Evolutionary conservation across 2,797 vertebrate species (phyloP), one percentile per base, ranked within the genome.

Genomic region (Apogon hyalosoma): DNA sequence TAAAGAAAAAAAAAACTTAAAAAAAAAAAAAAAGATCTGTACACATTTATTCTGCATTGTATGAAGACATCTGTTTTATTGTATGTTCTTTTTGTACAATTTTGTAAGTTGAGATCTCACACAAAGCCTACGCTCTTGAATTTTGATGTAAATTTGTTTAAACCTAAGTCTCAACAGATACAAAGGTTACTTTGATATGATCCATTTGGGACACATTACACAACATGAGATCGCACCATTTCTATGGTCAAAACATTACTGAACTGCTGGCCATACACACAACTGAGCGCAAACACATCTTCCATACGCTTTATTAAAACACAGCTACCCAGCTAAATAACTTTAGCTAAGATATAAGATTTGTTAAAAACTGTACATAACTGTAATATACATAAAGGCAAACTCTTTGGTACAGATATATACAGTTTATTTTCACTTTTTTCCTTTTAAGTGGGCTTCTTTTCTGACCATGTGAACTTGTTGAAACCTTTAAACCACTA

Each of bases 341-440:
- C 63, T 80, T 94, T 92, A 93, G 90, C 90, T 91, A 91, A 90
- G 91, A 92, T 92, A 94, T 91, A 92, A 86, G 86, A 92, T 92
- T 91, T 93, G 87, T 93, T 93, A 94, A 92, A 95, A 95, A 94
- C 93, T 94, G 93, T 94, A 94, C 94, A 95, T 87, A 91, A 93
- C 92, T 93, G 90, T 92, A 91, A 94, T 94, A 93, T 94, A 94
- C 92, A 94, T 92, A 92, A 93, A 94, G 92, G 92, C 92, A 93
- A 94, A 94, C 88, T 94, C 93, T 94, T 94, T 94, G 94, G 93
- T 94, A 94, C 92, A 93, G 85, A 93, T 93, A 94, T 93, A 92
- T 92, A 94, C 90, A 94, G 75, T 87, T 89, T 85, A 84, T 89
- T 90, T 82, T 66, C 69, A 73, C 59, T 75, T 76, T 84, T 72